A percentile compares a stretch with the other conserved stretches of the same genome.
Evolutionary conservation across 2,888 invertebrate genomes (phyloP).

Genomic region (Luffia ferchaultella): DNA sequence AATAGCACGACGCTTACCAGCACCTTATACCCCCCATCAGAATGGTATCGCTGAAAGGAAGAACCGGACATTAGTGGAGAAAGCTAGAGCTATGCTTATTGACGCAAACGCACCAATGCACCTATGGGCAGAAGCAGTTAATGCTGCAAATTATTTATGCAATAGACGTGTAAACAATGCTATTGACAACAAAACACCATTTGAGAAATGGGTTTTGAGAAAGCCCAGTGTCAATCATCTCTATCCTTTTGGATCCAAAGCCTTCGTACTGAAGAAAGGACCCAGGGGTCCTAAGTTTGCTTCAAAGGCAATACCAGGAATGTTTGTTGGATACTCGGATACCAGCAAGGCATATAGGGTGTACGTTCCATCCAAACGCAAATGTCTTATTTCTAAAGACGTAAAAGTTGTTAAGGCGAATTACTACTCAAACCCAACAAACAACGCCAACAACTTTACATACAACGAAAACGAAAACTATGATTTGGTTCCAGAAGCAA

Average conservation of each 20-base stretch:
- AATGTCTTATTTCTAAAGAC: too few species aligned
- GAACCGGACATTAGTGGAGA: slow-evolving; percentile 15
- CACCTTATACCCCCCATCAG: slow-evolving; percentile 19
- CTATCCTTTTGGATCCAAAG: slow-evolving; percentile 15
- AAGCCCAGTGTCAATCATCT: slow-evolving; percentile 13
- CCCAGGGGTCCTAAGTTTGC: slow-evolving; percentile 12
- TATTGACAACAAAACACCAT: slow-evolving; percentile 19
- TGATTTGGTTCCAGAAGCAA: too few species aligned
- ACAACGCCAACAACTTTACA: too few species aligned
- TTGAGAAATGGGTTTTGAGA: slow-evolving; percentile 19
- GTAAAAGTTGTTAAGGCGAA: too few species aligned
- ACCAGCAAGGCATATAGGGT: too few species aligned
- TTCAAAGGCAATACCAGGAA: slow-evolving; percentile 8
- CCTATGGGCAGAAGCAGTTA: slow-evolving; percentile 17
- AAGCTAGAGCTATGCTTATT: slow-evolving; percentile 12
- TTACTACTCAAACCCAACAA: too few species aligned
- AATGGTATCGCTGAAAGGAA: slow-evolving; percentile 20
- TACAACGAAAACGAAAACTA: too few species aligned
- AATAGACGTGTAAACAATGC: slow-evolving; percentile 16
- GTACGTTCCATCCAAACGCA: too few species aligned
- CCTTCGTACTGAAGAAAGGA: slow-evolving; percentile 14
- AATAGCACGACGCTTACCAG: slow-evolving; percentile 7
- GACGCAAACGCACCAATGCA: slow-evolving; percentile 9
- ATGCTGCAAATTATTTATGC: slow-evolving; percentile 14
- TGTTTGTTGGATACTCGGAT: slow-evolving; percentile 14